phyloP scores from a whole-genome alignment of 2,888 invertebrate genomes.

The Philhelius pedissequus region DNA sequence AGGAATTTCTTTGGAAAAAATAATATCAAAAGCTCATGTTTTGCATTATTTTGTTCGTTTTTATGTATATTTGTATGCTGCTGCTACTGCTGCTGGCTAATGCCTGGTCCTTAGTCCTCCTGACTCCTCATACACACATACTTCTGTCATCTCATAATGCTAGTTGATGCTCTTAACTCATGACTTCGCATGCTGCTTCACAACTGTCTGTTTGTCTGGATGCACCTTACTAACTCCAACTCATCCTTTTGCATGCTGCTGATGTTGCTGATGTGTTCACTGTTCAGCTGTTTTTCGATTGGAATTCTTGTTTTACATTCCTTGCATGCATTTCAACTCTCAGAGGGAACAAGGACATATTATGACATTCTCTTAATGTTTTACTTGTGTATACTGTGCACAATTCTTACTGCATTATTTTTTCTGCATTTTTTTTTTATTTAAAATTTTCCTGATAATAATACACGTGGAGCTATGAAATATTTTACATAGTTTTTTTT shows the following conservation, averaged over 20 bases:
- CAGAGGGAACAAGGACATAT: not conserved
- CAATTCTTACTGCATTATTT: not conserved
- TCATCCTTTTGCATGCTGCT: not conserved
- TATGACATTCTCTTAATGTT: slow-evolving; percentile 34
- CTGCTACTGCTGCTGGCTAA: not conserved
- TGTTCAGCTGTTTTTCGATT: slow-evolving; percentile 28
- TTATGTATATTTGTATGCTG: not conserved
- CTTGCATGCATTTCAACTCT: slow-evolving; percentile 12
- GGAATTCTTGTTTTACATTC: slow-evolving; percentile 44
- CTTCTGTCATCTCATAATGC: not conserved
- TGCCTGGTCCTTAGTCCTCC: not conserved
- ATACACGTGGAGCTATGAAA: slow-evolving; percentile 7
- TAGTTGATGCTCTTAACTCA: not conserved
- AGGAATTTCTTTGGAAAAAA: slow-evolving; percentile 36
- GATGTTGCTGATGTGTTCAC: not conserved
- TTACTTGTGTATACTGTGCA: slow-evolving; percentile 7
- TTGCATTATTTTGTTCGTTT: slow-evolving; percentile 43
- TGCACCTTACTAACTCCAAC: not conserved
- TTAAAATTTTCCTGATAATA: not conserved
- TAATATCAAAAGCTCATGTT: slow-evolving; percentile 39
- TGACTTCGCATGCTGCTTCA: not conserved
- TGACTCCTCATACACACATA: no score
- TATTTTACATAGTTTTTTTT: not conserved
- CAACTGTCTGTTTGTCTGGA: not conserved
- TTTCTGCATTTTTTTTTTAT: not conserved